Base-by-base conservation (phyloP, 2,797 vertebrate genomes). In the Mormyrus hasselquistii region DNA sequence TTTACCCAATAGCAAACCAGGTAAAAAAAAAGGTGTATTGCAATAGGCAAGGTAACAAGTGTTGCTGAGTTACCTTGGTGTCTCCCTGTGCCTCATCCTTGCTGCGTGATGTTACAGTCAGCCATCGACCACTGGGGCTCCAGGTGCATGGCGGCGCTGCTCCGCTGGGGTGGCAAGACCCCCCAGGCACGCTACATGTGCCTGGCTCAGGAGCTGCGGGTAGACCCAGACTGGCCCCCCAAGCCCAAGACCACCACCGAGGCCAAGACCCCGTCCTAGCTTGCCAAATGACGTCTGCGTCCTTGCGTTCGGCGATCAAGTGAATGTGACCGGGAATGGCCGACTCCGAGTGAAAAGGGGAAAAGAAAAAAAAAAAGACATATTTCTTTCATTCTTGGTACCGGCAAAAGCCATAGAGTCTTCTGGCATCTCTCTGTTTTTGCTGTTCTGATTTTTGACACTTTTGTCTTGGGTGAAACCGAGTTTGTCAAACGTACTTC, bases 201-300 rank as follows among this genome's bases (percentile, higher is more conserved):
- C 90, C 95, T 99, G 93, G 99, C 99, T 90, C 97, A 99, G 95
- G 98, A 99, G 94, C 96, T 99, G 90, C 94, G 96, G 83, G 95
- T 97, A 86, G 99, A 99, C 93, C 98, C 98, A 0, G 97, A 99
- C 91, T 99, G 99, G 99, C 99, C 99, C 16, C 99, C 99, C 65
- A 99, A 98, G 93, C 98, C 98, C 90, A 97, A 97, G 91, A 99
- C 98, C 53, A 99, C 97, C 73, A 99, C 97, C 0, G 98, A 99
- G 95, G 99, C 98, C 1, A 98, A 96, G 94, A 91, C 93, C 82
- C 91, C 95, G 87, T 95, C 94, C 22, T 97, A 96, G 96, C 96
- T 19, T 44, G 73, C 34, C 73, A 97, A 91, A 95, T 97, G 86
- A 94, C 96, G 91, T 94, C 95, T 69, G 90, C 95, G 88, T 97